These are phyloP conservation scores for Pararge aegeria DNA, from an alignment of 1,140 invertebrate genomes.

Conservation along the genomic window DNA sequence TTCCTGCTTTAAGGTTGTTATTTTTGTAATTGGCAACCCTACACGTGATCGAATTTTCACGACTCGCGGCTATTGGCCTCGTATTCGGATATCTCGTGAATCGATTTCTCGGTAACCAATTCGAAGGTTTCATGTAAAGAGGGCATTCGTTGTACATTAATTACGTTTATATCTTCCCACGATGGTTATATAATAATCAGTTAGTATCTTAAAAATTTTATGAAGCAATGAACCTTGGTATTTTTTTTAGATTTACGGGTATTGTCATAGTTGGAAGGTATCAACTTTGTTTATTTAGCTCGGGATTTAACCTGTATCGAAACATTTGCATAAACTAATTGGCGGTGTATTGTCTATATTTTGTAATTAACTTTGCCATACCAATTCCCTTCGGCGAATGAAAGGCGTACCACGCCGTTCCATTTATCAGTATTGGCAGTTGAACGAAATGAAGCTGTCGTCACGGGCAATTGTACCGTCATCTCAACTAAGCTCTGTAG, in stretches of 20 bases:
- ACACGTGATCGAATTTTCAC: constrained; percentile 56
- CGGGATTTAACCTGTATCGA: constrained; percentile 10
- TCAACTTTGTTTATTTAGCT: neutral
- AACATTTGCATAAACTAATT: constrained; percentile 21
- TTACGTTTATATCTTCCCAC: constrained; percentile 25
- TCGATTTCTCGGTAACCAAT: constrained; percentile 64
- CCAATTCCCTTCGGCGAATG: constrained; percentile 49
- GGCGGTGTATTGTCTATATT: constrained; percentile 39
- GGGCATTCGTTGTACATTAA: constrained; percentile 47
- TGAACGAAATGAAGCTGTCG: constrained; percentile 77
- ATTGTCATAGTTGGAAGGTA: neutral
- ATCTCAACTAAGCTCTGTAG: constrained; percentile 64
- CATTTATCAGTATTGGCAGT: constrained; percentile 68
- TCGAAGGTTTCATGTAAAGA: constrained; percentile 52
- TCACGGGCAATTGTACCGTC: constrained; percentile 74
- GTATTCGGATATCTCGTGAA: constrained; percentile 56
- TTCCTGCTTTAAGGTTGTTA: constrained; percentile 29
- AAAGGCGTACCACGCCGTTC: constrained; percentile 47
- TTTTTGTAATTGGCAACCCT: constrained; percentile 32
- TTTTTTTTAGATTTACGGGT: neutral
- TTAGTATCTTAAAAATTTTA: neutral
- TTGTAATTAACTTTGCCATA: constrained; percentile 61
- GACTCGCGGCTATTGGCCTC: constrained; percentile 52
- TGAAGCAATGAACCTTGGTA: neutral
- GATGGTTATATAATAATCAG: neutral